Conservation (phyloP, 2,113 vertebrate species). For the Centropristis striata region DNA sequence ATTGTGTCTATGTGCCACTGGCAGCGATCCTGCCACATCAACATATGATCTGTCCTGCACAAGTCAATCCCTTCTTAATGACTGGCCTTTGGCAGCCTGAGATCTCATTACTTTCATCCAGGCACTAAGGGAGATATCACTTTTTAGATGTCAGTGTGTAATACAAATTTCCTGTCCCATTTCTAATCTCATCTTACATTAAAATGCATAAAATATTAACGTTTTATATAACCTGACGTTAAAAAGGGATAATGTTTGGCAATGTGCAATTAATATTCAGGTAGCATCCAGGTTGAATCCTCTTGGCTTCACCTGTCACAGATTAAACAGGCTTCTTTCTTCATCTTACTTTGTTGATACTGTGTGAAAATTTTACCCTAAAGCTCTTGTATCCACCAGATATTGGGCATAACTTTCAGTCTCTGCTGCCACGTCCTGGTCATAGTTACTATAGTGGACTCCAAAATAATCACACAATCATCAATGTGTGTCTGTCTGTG, state of each 20-base stretch:
- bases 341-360: neutral
- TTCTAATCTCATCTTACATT: constrained; percentile 25
- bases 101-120: constrained; percentile 45
- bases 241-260: constrained; percentile 14
- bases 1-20: constrained; percentile 17
- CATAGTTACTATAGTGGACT: neutral
- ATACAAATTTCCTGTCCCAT: constrained; percentile 24
- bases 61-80: constrained; percentile 54
- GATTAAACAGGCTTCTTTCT: constrained; percentile 3
- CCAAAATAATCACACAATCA: neutral
- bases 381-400: constrained; percentile 4
- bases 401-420: neutral
- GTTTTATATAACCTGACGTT: neutral
- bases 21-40: constrained; percentile 30
- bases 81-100: constrained; percentile 53
- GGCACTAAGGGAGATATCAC: constrained; percentile 21
- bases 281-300: constrained; percentile 5
- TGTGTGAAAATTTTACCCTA: constrained; percentile 1
- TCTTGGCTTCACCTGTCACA: constrained; percentile 3
- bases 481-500: neutral
- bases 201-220: constrained; percentile 17
- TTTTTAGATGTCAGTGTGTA: constrained; percentile 26
- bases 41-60: constrained; percentile 25
- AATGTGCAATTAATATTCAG: neutral
- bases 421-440: constrained; percentile 52